A percentile compares a stretch with the other conserved stretches of the same genome.
phyloP scores from a whole-genome alignment of 2,888 invertebrate species.

The Marronus borbonicus region DNA sequence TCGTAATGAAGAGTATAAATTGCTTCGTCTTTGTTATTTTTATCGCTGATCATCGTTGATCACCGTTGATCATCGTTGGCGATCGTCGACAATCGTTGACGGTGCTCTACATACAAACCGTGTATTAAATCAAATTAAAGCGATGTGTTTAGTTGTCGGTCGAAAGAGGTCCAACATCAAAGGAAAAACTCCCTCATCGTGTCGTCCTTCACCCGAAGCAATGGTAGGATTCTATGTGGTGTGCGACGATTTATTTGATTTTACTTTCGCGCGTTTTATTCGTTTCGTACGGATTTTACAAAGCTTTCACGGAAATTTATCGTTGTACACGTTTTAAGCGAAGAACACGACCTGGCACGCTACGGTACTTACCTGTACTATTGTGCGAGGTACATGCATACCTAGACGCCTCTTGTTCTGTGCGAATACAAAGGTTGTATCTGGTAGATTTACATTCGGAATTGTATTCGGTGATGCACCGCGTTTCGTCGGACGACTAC shows the following conservation, averaged over 20 bases:
- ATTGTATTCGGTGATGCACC: not conserved
- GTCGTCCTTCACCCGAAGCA: not conserved
- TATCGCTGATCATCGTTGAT: not conserved
- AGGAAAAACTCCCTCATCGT: not conserved
- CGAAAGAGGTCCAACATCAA: constrained; percentile 21
- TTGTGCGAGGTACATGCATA: not conserved
- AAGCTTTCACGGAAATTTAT: constrained; percentile 19
- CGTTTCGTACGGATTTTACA: not conserved
- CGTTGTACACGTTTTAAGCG: not conserved
- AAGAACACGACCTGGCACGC: not conserved
- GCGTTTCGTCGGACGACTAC: not conserved
- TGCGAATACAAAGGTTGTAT: not conserved
- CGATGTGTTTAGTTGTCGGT: not conserved
- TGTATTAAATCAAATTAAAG: constrained; percentile 2
- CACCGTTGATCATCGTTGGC: not conserved
- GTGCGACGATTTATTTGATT: constrained; percentile 13
- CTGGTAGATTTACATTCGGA: not conserved
- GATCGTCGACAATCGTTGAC: not conserved
- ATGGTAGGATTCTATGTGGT: not conserved
- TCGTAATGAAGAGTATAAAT: no score
- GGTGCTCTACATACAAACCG: not conserved
- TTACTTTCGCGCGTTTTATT: constrained; percentile 5
- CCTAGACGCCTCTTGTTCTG: no score
- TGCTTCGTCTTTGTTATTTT: not conserved
- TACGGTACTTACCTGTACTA: not conserved